A percentile compares a stretch with the other conserved stretches of the same genome.
phyloP scores from a whole-genome alignment of 2,888 invertebrate genomes.

The Unio delphinus region DNA sequence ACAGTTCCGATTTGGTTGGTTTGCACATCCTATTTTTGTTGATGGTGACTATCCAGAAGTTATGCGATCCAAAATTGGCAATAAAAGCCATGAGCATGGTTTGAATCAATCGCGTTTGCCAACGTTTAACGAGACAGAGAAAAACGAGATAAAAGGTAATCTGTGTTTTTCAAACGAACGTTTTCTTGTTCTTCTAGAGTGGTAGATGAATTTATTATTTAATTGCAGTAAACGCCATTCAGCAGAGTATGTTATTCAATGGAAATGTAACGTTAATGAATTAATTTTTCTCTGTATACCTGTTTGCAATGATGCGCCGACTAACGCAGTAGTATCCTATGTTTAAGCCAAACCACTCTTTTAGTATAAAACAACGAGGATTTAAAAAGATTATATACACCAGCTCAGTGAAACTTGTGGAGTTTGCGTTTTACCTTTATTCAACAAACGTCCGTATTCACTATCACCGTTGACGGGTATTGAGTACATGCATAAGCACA shows the following conservation, averaged over 20 bases:
- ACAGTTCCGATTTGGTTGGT: conserved; percentile 36
- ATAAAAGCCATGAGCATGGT: conserved; percentile 45
- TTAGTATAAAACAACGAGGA: neutral
- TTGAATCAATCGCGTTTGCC: conserved; percentile 52
- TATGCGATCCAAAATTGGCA: conserved; percentile 36
- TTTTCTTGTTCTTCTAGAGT: too few species aligned
- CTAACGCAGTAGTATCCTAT: neutral
- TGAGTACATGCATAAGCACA: too few species aligned
- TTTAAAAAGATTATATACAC: neutral
- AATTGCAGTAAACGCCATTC: too few species aligned
- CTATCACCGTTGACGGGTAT: neutral
- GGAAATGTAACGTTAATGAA: too few species aligned
- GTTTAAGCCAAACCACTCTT: neutral
- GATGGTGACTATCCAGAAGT: conserved; percentile 32
- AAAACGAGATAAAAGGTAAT: conserved; percentile 54
- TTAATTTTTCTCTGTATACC: neutral
- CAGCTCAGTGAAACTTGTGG: neutral
- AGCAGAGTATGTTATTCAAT: too few species aligned
- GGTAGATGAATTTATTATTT: too few species aligned
- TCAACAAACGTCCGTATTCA: neutral
- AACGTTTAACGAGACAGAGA: conserved; percentile 62
- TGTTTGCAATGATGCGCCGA: neutral
- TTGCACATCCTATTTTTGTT: conserved; percentile 39
- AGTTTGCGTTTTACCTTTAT: neutral
- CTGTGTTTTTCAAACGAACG: too few species aligned